Evolutionary conservation across 1,140 invertebrate species (phyloP), one percentile per base, ranked within the genome.

Genomic region (Halyomorpha halys): DNA sequence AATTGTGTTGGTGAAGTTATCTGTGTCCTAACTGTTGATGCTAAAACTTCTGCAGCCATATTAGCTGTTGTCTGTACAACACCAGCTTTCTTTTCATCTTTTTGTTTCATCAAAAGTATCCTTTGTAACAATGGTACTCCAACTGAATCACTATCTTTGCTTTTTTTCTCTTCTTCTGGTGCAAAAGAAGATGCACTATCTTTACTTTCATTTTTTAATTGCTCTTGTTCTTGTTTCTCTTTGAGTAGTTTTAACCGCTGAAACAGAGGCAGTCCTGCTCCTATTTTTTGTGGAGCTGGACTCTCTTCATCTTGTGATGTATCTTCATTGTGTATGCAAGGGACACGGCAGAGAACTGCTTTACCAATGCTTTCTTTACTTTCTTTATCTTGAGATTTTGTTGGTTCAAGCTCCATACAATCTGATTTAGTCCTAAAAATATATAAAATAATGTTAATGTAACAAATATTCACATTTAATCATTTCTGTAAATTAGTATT

Each of bases 71-170:
- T 67, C 65, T 75, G 73, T 59, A 75, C 71, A 11, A 71, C 62
- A 25, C 19, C 53, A 56, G 73, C 67, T 59, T 86, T 83, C 61
- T 77, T 77, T 67, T 90, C 88, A 71, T 86, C 86, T 74, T 89
- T 91, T 14, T 86, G 83, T 74, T 90, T 90, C 11, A 92, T 76
- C 60, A 90, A 75, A 39, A 89, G 76, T 21, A 93, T 77, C 66
- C 89, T 77, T 72, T 93, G 88, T 3, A 92, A 76, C 9, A 93
- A 77, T 2, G 89, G 88, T 53, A 91, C 76, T 25, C 84, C 85
- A 39, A 39, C 34, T 11, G 34, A 39, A 13, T 39, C 34, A 51
- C 83, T 83, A 15, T 84, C 86, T 18, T 87, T 80, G 3, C 83
- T 76, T 76, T 83, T 82, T 64, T 76, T 76, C 72, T 81, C 67